phyloP scores from a whole-genome alignment of 1,140 invertebrate species.

The Solenopsis invicta region DNA sequence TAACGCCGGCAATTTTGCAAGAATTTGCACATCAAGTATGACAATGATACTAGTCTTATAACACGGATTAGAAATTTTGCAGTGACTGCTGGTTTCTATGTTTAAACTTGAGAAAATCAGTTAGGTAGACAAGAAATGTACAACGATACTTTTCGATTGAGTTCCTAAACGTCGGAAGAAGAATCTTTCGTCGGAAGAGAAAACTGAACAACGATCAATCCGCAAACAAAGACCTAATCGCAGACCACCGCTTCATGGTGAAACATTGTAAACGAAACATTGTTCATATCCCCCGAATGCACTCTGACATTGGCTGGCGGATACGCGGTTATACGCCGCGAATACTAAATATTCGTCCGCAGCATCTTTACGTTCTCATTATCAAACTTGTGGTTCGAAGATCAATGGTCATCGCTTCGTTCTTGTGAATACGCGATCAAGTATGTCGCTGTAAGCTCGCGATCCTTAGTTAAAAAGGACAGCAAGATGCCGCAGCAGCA shows the following conservation, averaged over 20 bases:
- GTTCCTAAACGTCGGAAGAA: slow-evolving; percentile 18
- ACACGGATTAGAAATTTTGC: neutral
- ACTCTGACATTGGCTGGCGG: neutral
- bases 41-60: neutral
- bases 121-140: neutral
- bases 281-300: neutral
- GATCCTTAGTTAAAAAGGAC: slow-evolving; percentile 62
- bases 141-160: slow-evolving; percentile 42
- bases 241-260: neutral
- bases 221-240: slow-evolving; percentile 17
- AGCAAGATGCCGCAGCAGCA: slow-evolving; percentile 92
- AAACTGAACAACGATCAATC: slow-evolving; percentile 38
- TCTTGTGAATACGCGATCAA: neutral
- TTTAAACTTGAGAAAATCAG: neutral
- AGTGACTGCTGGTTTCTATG: neutral
- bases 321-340: neutral
- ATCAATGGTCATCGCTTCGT: neutral
- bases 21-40: neutral
- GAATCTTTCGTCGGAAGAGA: neutral
- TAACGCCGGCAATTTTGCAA: neutral
- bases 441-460: slow-evolving; percentile 70
- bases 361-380: neutral
- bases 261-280: neutral
- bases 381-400: neutral
- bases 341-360: neutral